phyloP scores from a whole-genome alignment of 2,113 vertebrate genomes.

The Sinocyclocheilus grahami region DNA sequence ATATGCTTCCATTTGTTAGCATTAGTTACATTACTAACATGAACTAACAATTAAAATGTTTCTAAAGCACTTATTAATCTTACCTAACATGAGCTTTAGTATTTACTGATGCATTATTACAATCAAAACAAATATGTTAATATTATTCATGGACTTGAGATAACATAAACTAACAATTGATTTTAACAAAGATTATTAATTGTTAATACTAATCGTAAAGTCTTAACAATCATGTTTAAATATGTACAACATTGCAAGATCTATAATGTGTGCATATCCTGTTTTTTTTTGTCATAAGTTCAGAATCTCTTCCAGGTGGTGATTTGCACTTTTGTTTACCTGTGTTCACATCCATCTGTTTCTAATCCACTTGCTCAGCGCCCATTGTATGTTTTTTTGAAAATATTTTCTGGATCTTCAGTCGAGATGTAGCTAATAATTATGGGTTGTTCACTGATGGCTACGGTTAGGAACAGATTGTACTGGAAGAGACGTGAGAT shows the following conservation, averaged over 20 bases:
- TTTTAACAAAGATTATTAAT: too few relatives aligned
- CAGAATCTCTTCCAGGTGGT: background rate
- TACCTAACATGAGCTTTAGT: too few relatives aligned
- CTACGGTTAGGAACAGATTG: constrained; percentile 30
- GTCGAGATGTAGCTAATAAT: background rate
- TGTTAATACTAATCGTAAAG: background rate
- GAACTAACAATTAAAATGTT: background rate
- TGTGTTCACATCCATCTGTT: constrained; percentile 16
- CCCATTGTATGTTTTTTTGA: background rate
- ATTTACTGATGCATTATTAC: background rate
- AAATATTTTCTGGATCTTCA: constrained; percentile 3
- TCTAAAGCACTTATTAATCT: background rate
- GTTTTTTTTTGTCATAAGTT: background rate
- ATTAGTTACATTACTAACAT: background rate
- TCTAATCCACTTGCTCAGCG: background rate
- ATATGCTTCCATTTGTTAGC: too few relatives aligned
- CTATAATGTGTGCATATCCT: background rate
- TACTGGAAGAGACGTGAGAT: constrained; percentile 20
- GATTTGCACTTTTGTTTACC: background rate
- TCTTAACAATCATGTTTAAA: background rate
- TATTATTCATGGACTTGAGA: background rate
- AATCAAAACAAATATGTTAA: background rate
- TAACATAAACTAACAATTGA: background rate
- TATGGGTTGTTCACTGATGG: background rate
- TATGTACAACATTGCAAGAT: background rate